Evolutionary conservation across 2,797 vertebrate species (phyloP).

Genomic region (Aplochiton taeniatus): DNA sequence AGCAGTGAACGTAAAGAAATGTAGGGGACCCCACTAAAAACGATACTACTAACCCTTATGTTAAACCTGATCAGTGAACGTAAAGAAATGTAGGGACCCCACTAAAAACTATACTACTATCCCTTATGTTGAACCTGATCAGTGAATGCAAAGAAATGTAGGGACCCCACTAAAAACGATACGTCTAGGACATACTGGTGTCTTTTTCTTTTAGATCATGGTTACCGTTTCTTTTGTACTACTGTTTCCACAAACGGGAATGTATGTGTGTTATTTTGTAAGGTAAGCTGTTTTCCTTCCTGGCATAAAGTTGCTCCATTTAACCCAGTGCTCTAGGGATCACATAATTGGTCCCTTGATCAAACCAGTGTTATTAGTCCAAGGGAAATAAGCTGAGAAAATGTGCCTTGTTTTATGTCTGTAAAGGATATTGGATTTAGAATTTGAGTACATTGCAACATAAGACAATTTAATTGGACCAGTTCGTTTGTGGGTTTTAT

Average conservation of each 20-base stretch:
- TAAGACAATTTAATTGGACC: slow-evolving; percentile 23
- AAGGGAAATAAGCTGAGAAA: slow-evolving; percentile 28
- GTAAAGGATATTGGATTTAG: slow-evolving; percentile 8
- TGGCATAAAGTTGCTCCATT: slow-evolving; percentile 34
- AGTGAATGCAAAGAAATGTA: too few species aligned
- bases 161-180: too few species aligned
- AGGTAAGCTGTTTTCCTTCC: slow-evolving; percentile 22
- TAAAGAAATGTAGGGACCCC: too few species aligned
- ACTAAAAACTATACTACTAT: too few species aligned
- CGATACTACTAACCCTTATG: too few species aligned
- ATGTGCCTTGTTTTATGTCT: slow-evolving; percentile 19
- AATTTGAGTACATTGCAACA: slow-evolving; percentile 20
- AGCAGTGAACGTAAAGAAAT: too few species aligned
- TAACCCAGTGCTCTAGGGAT: slow-evolving; percentile 24
- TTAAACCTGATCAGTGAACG: too few species aligned
- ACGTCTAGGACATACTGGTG: too few species aligned
- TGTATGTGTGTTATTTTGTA: slow-evolving; percentile 38
- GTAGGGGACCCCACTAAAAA: too few species aligned
- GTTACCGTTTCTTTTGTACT: too few species aligned
- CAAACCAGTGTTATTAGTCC: slow-evolving; percentile 43
- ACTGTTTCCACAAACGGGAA: slow-evolving; percentile 31
- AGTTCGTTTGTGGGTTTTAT: slow-evolving; percentile 27
- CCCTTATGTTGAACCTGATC: too few species aligned
- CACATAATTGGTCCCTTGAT: slow-evolving; percentile 59
- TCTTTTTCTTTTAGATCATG: too few species aligned